phyloP scores from a whole-genome alignment of 2,113 vertebrate species.

The Protomyctophum bolini region DNA sequence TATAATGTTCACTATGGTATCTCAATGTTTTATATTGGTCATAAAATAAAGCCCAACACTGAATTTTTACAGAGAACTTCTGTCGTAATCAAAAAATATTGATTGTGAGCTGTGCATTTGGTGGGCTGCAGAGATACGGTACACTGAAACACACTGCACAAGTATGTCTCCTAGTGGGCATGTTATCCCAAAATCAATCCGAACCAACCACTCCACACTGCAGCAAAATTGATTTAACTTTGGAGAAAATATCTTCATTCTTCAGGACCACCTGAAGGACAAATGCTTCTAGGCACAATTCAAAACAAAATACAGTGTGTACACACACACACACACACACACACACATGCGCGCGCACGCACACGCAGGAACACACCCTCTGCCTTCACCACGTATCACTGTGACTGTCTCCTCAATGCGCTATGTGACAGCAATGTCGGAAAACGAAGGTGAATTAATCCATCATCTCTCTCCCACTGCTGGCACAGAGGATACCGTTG shows the following conservation, averaged over 20 bases:
- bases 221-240: not conserved
- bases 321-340: no score
- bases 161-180: not conserved
- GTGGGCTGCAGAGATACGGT: no score
- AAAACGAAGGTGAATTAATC: conserved; percentile 58
- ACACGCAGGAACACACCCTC: not conserved
- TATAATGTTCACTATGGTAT: no score
- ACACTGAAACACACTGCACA: no score
- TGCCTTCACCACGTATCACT: conserved; percentile 20
- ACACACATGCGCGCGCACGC: no score
- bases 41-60: no score
- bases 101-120: no score
- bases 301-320: not conserved
- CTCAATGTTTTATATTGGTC: no score
- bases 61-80: no score
- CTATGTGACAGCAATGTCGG: conserved; percentile 52
- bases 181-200: conserved; percentile 25
- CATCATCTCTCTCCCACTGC: conserved; percentile 60
- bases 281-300: conserved; percentile 5
- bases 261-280: not conserved
- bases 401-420: conserved; percentile 45
- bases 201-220: conserved; percentile 25
- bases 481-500: conserved; percentile 44
- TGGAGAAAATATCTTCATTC: no score
- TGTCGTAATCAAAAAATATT: no score